Conservation (phyloP, 2,797 vertebrate genomes). For the Pseudomugil tenellus region DNA sequence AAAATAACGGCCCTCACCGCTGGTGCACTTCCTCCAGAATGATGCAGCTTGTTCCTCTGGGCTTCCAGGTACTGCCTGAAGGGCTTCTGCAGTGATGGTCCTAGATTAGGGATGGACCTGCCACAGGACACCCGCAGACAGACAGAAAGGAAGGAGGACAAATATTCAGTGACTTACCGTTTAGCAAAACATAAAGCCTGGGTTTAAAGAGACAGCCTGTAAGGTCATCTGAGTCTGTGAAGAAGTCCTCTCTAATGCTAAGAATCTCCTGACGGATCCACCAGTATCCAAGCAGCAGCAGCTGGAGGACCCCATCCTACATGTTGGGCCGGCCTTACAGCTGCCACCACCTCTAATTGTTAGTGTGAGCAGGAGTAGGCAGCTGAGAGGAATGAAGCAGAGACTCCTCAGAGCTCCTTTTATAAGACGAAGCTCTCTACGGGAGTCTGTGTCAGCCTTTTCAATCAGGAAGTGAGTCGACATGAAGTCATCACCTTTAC, state of each 20-base stretch:
- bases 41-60: constrained; percentile 95
- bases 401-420: constrained; percentile 69
- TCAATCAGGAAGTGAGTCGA: constrained; percentile 98
- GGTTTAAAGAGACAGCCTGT: not conserved
- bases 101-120: constrained; percentile 92
- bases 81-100: constrained; percentile 96
- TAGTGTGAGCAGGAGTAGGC: constrained; percentile 65
- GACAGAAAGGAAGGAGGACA: constrained; percentile 7
- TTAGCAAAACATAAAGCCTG: constrained; percentile 12
- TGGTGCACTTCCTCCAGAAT: constrained; percentile 81
- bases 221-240: constrained; percentile 6
- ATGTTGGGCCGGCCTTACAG: constrained; percentile 30
- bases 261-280: constrained; percentile 35
- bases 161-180: constrained; percentile 65
- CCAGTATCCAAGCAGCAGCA: constrained; percentile 26
- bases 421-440: constrained; percentile 90
- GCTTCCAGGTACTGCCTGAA: constrained; percentile 97
- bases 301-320: constrained; percentile 36
- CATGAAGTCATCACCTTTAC: constrained; percentile 93
- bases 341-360: constrained; percentile 47
- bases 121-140: constrained; percentile 18
- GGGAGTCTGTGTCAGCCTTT: constrained; percentile 95
- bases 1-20: constrained; percentile 84
- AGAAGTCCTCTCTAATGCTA: constrained; percentile 26
- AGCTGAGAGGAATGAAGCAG: constrained; percentile 72